These are phyloP conservation scores for Agrilus mali DNA, from an alignment of 2,888 invertebrate genomes.

Conservation along the genomic window DNA sequence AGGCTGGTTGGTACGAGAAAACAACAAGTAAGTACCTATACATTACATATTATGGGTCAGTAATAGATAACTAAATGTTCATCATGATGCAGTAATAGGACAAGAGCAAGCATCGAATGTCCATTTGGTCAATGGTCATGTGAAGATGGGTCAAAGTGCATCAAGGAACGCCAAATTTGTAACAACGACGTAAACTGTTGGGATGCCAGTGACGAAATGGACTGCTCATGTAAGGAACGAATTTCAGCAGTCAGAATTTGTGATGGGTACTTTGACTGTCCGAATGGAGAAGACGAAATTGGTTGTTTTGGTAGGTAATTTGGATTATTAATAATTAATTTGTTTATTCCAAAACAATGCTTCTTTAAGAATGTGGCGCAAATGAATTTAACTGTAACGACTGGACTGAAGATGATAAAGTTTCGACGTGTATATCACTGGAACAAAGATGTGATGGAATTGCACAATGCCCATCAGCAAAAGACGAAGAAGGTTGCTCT, in stretches of 20 bases:
- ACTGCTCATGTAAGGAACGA: constrained; percentile 61
- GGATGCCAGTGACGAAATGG: constrained; percentile 66
- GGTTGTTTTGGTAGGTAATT: constrained; percentile 57
- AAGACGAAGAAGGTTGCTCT: constrained; percentile 66
- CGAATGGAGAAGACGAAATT: constrained; percentile 67
- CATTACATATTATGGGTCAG: background rate
- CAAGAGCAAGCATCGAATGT: constrained; percentile 21
- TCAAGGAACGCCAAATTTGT: constrained; percentile 49
- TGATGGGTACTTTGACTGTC: constrained; percentile 75
- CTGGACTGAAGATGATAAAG: constrained; percentile 37
- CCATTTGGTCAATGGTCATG: constrained; percentile 26
- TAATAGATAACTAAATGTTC: background rate
- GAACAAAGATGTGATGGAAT: constrained; percentile 61
- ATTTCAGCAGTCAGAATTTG: constrained; percentile 53
- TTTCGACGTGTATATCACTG: constrained; percentile 51
- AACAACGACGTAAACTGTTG: constrained; percentile 60
- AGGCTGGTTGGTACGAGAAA: background rate
- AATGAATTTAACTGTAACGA: constrained; percentile 58
- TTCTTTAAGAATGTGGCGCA: constrained; percentile 46
- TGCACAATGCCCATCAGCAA: constrained; percentile 55
- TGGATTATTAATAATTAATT: background rate
- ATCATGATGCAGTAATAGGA: constrained; percentile 15
- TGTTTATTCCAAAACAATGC: too few species aligned
- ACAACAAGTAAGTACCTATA: background rate
- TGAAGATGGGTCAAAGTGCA: constrained; percentile 36